A percentile compares a stretch with the other conserved stretches of the same genome.
Conservation (phyloP, 2,888 invertebrate species). For the Pristionchus arcanus region DNA sequence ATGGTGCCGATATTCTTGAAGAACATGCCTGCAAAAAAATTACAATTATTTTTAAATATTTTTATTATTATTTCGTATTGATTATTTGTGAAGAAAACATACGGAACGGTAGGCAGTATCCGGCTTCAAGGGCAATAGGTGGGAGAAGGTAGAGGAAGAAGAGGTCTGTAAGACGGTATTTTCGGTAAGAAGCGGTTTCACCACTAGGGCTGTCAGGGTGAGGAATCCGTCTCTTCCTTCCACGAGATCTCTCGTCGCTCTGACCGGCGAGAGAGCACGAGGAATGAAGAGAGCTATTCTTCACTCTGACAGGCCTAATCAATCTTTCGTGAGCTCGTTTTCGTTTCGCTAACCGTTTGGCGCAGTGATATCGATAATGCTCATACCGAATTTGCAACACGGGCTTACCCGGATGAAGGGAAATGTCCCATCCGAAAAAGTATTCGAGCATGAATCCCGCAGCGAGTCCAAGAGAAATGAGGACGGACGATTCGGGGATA, state of each 20-base stretch:
- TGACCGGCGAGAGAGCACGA: too few relatives aligned
- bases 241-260: too few relatives aligned
- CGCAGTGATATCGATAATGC: not conserved
- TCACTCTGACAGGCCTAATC: too few relatives aligned
- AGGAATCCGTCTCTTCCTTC: too few relatives aligned
- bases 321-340: too few relatives aligned
- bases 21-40: constrained; percentile 28
- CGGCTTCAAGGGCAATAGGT: constrained; percentile 97
- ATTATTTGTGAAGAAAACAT: not conserved
- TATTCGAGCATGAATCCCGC: constrained; percentile 67
- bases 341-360: too few relatives aligned
- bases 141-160: constrained; percentile 98
- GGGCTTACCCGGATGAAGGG: constrained; percentile 67
- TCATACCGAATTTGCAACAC: not conserved
- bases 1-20: constrained; percentile 85
- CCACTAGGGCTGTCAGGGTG: too few relatives aligned
- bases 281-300: too few relatives aligned
- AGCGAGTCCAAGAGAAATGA: constrained; percentile 66
- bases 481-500: constrained; percentile 71
- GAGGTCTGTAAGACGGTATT: constrained; percentile 89
- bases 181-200: too few relatives aligned
- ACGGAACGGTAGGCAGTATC: constrained; percentile 93
- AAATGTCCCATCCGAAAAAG: constrained; percentile 65
- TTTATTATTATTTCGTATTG: not conserved
- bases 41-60: not conserved